Evolutionary conservation across 2,113 vertebrate species (phyloP), one percentile per base, ranked within the genome.

Genomic region (Rhabdomys dilectus): DNA sequence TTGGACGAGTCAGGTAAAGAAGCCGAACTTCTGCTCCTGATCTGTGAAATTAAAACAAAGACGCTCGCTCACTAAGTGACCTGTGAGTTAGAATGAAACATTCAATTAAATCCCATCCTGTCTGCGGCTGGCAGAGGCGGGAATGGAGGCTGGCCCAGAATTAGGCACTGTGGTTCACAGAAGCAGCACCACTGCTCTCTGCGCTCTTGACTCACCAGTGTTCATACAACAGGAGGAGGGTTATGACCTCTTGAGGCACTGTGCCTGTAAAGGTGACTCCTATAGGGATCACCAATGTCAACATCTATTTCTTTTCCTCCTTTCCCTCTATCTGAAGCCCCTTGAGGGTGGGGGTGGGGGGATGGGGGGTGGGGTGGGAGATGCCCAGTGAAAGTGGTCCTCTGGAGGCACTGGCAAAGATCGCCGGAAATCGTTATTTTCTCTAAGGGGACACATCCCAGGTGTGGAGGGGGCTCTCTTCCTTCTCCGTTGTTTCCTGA

Each of bases 31-130:
- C 75, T 70, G 45, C 68, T 78, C 26, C 42, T 77, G 76, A n/a
- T 95, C 51, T 45, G 4, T 70, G 56, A 93, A 97, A 91, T 22
- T 24, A 19, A 90, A 85, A 62, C 39, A n/a, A n/a, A 62, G 10
- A 68, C 19, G 4, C 5, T 56, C 0, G 1, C 77, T 77, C 94
- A 39, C 72, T 75, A 8, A 48, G 45, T 77, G 90, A 64, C 22
- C 76, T 80, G 48, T 91, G 29, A 26, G 7, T 84, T 34, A 56
- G 42, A 81, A 91, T 2, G 39, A 70, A 66, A 39, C 64, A 76
- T 73, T 76, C 36, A 60, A n/a, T 36, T 36, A n/a, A 87, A 70
- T 29, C 48, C 62, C 15, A 17, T 36, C 36, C 86, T 42, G 3
- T 81, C 34, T 60, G 24, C 31, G 70, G 42, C 8, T 3, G 26